Evolutionary conservation across 2,113 vertebrate genomes (phyloP).

Genomic region (Oryzias woworae): DNA sequence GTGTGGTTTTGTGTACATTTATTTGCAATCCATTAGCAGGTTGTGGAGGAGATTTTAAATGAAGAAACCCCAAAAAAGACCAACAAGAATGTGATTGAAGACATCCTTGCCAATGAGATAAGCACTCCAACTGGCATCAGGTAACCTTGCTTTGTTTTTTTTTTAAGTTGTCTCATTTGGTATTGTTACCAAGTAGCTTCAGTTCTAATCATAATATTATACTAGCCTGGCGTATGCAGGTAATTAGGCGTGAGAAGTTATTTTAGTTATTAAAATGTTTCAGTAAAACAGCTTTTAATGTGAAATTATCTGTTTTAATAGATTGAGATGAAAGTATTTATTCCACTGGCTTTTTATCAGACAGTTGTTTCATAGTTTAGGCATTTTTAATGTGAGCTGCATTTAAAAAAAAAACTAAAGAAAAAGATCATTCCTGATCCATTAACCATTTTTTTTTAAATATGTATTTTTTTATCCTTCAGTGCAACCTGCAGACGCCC

Average conservation of each 20-base stretch:
- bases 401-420: background rate
- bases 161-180: background rate
- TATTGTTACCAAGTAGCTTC: too few relatives aligned
- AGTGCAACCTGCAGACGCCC: constrained; percentile 93
- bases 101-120: constrained; percentile 91
- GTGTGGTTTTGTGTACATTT: too few relatives aligned
- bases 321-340: too few relatives aligned
- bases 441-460: background rate
- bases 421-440: background rate
- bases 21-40: constrained; percentile 21
- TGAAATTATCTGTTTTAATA: too few relatives aligned
- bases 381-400: too few relatives aligned
- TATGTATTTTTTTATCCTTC: constrained; percentile 1
- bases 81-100: constrained; percentile 89
- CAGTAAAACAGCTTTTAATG: too few relatives aligned
- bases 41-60: constrained; percentile 75
- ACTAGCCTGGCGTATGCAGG: too few relatives aligned
- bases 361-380: too few relatives aligned
- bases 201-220: too few relatives aligned
- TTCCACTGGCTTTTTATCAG: too few relatives aligned
- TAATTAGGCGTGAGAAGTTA: too few relatives aligned
- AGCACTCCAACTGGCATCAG: constrained; percentile 93
- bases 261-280: too few relatives aligned
- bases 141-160: constrained; percentile 64
- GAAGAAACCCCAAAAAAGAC: constrained; percentile 74